Evolutionary conservation across 2,888 invertebrate genomes (phyloP).

Genomic region (Notodonta dromedarius): DNA sequence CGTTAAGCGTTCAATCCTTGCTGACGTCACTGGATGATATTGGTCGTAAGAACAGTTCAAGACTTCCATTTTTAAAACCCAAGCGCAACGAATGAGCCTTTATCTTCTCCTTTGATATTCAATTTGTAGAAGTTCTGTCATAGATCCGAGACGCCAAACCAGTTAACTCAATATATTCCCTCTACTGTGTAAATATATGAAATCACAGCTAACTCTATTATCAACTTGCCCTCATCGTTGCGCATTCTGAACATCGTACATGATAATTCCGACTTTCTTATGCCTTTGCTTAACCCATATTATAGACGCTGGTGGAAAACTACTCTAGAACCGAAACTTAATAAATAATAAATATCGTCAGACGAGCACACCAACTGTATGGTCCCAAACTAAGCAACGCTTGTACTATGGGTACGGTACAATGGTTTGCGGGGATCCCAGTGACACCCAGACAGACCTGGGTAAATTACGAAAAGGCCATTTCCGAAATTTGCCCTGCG

Average conservation of each 20-base stretch:
- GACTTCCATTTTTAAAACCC: background rate
- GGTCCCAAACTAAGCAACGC: too few species aligned
- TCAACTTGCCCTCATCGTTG: background rate
- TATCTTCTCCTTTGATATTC: background rate
- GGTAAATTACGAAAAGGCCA: too few species aligned
- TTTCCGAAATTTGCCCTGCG: too few species aligned
- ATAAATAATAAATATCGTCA: too few species aligned
- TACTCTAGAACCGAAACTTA: too few species aligned
- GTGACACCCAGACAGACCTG: too few species aligned
- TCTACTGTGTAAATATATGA: background rate
- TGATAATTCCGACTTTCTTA: too few species aligned
- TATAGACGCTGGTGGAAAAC: too few species aligned
- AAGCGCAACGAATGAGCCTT: background rate
- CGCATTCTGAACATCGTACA: background rate
- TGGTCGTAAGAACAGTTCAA: background rate
- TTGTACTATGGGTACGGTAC: too few species aligned
- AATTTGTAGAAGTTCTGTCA: background rate
- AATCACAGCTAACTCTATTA: background rate
- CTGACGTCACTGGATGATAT: background rate
- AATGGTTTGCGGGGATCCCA: too few species aligned
- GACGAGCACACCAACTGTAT: too few species aligned
- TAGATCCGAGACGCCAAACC: background rate
- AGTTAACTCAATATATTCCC: background rate
- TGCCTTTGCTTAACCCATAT: too few species aligned
- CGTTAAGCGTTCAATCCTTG: background rate